Evolutionary conservation across 64 coral and sea anemone genomes (phyloP).

Genomic region (Trachythela sp.): DNA sequence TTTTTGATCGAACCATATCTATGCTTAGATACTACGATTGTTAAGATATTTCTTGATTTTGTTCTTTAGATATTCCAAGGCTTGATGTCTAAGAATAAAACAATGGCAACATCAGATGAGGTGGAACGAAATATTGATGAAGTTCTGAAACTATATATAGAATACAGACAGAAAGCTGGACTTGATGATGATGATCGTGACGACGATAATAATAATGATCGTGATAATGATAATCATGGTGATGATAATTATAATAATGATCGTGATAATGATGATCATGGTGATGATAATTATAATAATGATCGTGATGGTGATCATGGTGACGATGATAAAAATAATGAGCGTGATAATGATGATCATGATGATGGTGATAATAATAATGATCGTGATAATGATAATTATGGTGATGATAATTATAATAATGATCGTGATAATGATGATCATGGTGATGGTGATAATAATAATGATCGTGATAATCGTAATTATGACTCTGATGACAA

Average conservation of each 20-base stretch:
- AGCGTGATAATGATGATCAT: background rate
- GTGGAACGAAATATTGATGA: background rate
- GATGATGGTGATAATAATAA: background rate
- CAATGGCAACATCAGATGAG: background rate
- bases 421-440: background rate
- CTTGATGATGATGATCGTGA: background rate
- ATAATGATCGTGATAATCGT: background rate
- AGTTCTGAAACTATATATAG: background rate
- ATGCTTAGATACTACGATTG: too few species aligned
- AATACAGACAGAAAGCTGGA: background rate
- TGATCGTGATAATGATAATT: background rate
- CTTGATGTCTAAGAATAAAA: background rate
- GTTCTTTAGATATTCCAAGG: background rate
- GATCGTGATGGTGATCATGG: background rate
- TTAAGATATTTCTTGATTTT: too few species aligned
- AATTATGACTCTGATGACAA: background rate
- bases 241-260: background rate
- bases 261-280: background rate
- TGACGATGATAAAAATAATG: background rate
- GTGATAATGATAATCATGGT: background rate
- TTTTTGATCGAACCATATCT: too few species aligned
- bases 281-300: background rate
- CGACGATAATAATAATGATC: background rate
- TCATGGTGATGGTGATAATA: background rate
- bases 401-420: background rate